Base-by-base conservation (phyloP, 2,113 vertebrate genomes). In the Oncorhynchus nerka region DNA sequence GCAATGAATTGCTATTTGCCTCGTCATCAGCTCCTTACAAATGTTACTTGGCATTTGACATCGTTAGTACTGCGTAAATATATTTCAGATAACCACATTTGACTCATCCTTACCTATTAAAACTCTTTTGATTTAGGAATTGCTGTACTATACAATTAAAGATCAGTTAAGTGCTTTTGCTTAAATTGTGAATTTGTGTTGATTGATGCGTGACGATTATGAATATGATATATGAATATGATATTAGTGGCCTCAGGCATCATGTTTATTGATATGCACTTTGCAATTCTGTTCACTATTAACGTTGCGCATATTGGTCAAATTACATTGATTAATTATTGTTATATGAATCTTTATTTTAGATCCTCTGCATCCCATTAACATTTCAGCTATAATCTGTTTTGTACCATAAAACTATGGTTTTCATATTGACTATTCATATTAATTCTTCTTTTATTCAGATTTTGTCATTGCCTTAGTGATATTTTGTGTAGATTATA, bases 1-100 rank as follows among this genome's bases (percentile, higher is more conserved):
- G 88, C 87, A 90, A 86, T 88, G 73, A 87, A 89, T 79, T 87
- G 84, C 85, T 89, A 80, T 81, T 82, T 81, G 79, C 68, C 73
- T 83, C 71, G 73, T 45, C 39, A 45, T 75, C 71, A 78, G 77
- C 81, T 7, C 79, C 12, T 45, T 79, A 55, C 66, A 81, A 75
- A 82, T 20, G 68, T 67, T 87, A 71, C n/a, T 79, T 86, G 86
- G 85, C 39, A 70, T 87, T 77, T 74, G 64, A 68, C 75, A 84
- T 28, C 59, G 59, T 79, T 73, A 71, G 75, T 51, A 71, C 59
- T 86, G 70, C 79, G 2, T 19, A 19, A 55, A 78, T 79, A 73
- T 81, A 75, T 86, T 82, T 86, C 51, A 55, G 74, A 79, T 64
- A 67, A 55, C 82, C 24, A 77, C 75, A 11, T 16, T 57, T 39